A percentile compares a stretch with the other conserved stretches of the same genome.
Conservation (phyloP, 2,797 vertebrate species). For the Enteromius fasciolatus region DNA sequence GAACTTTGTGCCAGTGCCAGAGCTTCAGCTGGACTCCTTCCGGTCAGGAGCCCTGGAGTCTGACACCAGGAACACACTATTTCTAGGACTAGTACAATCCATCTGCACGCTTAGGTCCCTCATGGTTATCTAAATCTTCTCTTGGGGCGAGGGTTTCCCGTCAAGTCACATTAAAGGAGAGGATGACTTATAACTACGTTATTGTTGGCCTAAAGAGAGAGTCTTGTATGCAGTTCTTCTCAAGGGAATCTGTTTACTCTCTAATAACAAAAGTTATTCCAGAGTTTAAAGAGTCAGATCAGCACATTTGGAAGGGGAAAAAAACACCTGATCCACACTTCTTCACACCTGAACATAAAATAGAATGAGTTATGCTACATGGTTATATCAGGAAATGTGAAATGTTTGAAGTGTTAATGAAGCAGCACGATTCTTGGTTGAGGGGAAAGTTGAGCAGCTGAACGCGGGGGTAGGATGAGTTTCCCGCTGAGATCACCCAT, state of each 20-base stretch:
- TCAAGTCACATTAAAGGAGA: slow-evolving; percentile 67
- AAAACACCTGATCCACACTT: slow-evolving; percentile 34
- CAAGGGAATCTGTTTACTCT: neutral
- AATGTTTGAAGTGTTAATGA: slow-evolving; percentile 68
- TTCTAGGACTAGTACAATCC: slow-evolving; percentile 42
- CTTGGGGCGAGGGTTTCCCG: slow-evolving; percentile 63
- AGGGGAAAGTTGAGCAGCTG: slow-evolving; percentile 42
- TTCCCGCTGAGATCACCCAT: slow-evolving; percentile 56
- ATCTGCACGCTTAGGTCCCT: slow-evolving; percentile 62
- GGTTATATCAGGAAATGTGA: slow-evolving; percentile 46
- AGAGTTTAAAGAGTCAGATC: slow-evolving; percentile 1
- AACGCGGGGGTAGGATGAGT: slow-evolving; percentile 40
- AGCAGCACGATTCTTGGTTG: slow-evolving; percentile 55
- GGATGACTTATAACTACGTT: slow-evolving; percentile 59
- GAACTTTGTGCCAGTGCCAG: slow-evolving; percentile 20
- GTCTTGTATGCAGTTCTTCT: slow-evolving; percentile 8
- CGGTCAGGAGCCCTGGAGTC: slow-evolving; percentile 22
- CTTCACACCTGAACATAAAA: slow-evolving; percentile 52
- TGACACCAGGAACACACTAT: slow-evolving; percentile 51
- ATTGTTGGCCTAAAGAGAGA: slow-evolving; percentile 31
- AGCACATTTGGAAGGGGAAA: slow-evolving; percentile 11
- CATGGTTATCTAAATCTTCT: slow-evolving; percentile 58
- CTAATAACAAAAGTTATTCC: slow-evolving; percentile 2
- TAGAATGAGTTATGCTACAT: slow-evolving; percentile 44
- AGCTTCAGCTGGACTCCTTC: slow-evolving; percentile 21